phyloP scores from a whole-genome alignment of 2,113 vertebrate genomes.

The Bothrops jararaca region DNA sequence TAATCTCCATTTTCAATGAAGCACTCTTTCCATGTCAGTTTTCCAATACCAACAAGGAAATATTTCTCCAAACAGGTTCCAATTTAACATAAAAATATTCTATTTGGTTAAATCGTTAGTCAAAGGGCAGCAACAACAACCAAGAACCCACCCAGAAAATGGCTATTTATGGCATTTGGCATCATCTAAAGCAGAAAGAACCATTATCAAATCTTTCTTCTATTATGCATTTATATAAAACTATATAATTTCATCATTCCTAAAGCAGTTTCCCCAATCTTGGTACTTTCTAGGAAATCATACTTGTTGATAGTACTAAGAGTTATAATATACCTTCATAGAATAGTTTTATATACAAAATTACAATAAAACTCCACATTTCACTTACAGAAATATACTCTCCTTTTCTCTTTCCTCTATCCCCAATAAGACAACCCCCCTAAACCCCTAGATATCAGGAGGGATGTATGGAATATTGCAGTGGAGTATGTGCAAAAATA shows the following conservation, averaged over 20 bases:
- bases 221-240: background rate
- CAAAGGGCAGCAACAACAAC: background rate
- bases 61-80: background rate
- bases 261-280: background rate
- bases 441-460: background rate
- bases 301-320: background rate
- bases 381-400: background rate
- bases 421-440: background rate
- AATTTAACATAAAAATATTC: rapidly evolving
- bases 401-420: background rate
- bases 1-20: constrained; percentile 39
- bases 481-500: background rate
- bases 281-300: background rate
- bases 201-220: background rate
- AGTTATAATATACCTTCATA: background rate
- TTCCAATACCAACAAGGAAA: background rate
- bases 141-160: background rate
- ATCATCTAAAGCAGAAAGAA: background rate
- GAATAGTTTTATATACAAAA: background rate
- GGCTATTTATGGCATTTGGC: background rate
- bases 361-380: background rate
- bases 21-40: constrained; percentile 27
- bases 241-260: background rate
- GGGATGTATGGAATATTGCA: background rate
- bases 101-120: background rate